Conservation (phyloP, 2,888 invertebrate genomes). For the Sepiola atlantica region DNA sequence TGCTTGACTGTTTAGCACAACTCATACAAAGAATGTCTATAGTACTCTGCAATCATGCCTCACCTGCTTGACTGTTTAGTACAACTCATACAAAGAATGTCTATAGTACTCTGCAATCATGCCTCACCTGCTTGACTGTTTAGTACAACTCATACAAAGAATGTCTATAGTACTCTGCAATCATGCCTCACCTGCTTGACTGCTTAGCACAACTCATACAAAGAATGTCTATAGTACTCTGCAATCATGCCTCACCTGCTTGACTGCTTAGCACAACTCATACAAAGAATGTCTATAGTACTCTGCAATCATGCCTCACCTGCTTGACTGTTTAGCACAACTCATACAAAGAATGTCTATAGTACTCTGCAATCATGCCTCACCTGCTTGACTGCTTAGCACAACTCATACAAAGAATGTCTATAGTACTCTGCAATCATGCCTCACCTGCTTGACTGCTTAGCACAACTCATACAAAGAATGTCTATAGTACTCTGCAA, state of each 20-base stretch:
- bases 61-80: conserved; percentile 66
- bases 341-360: too few relatives aligned
- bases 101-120: not conserved
- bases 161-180: not conserved
- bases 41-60: not conserved
- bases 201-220: too few relatives aligned
- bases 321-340: conserved; percentile 59
- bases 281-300: too few relatives aligned
- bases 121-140: conserved; percentile 65
- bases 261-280: conserved; percentile 53
- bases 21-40: too few relatives aligned
- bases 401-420: too few relatives aligned
- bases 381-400: conserved; percentile 68
- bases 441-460: conserved; percentile 67
- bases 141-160: not conserved
- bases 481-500: not conserved
- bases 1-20: conserved; percentile 59
- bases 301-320: conserved; percentile 55
- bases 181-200: conserved; percentile 65
- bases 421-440: not conserved
- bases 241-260: conserved; percentile 60
- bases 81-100: too few relatives aligned
- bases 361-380: not conserved
- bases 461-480: too few relatives aligned
- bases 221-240: too few relatives aligned